Evolutionary conservation across 2,113 vertebrate genomes (phyloP).

Genomic region (Microtus pennsylvanicus): DNA sequence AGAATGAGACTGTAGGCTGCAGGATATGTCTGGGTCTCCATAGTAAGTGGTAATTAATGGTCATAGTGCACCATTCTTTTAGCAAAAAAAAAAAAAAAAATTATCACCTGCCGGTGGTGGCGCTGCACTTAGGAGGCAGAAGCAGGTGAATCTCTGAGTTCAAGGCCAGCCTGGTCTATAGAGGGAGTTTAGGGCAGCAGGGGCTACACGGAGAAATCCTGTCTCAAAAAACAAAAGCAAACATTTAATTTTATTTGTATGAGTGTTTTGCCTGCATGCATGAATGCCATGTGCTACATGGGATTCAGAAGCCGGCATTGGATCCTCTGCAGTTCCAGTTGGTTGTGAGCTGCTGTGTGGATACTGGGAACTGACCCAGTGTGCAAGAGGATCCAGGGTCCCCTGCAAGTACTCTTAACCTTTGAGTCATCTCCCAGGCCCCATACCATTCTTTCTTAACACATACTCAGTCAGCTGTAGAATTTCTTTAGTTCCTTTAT

Average conservation of each 20-base stretch:
- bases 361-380: background rate
- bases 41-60: background rate
- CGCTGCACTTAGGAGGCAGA: background rate
- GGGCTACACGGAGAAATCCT: background rate
- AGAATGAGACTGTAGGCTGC: background rate
- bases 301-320: background rate
- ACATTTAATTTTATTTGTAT: background rate
- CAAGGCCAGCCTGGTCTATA: no score
- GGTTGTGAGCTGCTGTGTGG: background rate
- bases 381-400: background rate
- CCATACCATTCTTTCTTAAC: background rate
- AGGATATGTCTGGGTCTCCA: conserved; percentile 25
- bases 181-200: background rate
- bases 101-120: background rate
- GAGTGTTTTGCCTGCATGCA: background rate
- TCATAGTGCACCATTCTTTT: background rate
- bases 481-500: conserved; percentile 44
- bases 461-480: conserved; percentile 9
- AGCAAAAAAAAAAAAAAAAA: background rate
- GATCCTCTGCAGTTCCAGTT: background rate
- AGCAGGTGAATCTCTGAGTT: no score
- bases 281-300: background rate
- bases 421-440: background rate
- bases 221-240: background rate
- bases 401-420: background rate